phyloP scores from a whole-genome alignment of 2,113 vertebrate species.

The Poeciliopsis occidentalis region DNA sequence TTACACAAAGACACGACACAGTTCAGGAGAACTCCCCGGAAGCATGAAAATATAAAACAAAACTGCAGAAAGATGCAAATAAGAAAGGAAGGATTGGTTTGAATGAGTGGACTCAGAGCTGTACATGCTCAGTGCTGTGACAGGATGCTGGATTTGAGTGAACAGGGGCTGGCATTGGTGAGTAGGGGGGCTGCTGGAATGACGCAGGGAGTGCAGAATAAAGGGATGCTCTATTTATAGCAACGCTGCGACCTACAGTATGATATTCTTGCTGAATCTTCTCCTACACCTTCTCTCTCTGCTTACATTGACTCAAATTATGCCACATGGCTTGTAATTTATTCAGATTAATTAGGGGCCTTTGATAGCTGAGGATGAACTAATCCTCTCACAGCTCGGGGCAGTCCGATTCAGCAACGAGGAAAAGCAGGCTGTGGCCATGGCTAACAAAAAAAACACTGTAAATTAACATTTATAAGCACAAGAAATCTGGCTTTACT shows the following conservation, averaged over 20 bases:
- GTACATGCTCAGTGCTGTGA: conserved; percentile 8
- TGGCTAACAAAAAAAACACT: not conserved
- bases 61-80: not conserved
- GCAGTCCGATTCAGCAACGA: not conserved
- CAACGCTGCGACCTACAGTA: conserved; percentile 46
- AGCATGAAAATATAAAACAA: not conserved
- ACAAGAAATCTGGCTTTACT: not conserved
- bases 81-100: not conserved
- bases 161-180: conserved; percentile 40
- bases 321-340: conserved; percentile 8
- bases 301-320: conserved; percentile 17
- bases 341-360: conserved; percentile 15
- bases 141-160: conserved; percentile 32
- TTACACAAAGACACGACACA: conserved; percentile 3
- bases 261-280: conserved; percentile 48
- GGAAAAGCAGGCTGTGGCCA: not conserved
- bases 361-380: conserved; percentile 1
- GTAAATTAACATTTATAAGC: not conserved
- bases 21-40: not conserved
- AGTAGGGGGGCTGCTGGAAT: conserved; percentile 47
- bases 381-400: not conserved
- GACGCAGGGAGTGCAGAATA: conserved; percentile 57
- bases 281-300: conserved; percentile 18
- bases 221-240: conserved; percentile 66
- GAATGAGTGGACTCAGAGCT: conserved; percentile 1